Evolutionary conservation across 2,113 vertebrate genomes (phyloP).

Genomic region (Apodemus sylvaticus): DNA sequence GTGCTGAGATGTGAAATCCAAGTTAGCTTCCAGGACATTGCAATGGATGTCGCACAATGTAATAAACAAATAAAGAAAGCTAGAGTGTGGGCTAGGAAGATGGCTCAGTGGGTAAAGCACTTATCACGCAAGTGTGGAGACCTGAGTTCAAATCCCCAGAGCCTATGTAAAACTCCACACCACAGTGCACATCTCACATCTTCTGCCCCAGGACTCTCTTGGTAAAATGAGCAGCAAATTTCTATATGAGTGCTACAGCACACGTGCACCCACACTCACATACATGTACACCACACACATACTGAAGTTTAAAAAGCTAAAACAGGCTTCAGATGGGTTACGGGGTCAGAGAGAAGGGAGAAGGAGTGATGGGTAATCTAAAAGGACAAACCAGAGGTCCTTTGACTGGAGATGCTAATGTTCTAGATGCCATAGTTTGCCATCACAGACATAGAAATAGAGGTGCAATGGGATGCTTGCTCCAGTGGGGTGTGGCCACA

Average conservation of each 20-base stretch:
- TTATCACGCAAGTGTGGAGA: background rate
- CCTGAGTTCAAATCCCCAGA: background rate
- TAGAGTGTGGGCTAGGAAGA: background rate
- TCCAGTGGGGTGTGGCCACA: background rate
- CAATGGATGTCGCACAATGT: background rate
- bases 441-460: background rate
- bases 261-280: background rate
- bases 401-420: background rate
- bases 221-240: background rate
- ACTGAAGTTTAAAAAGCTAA: background rate
- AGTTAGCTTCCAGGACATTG: background rate
- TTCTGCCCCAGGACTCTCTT: background rate
- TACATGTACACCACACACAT: background rate
- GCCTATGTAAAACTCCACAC: background rate
- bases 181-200: background rate
- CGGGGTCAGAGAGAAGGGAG: background rate
- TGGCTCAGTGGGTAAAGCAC: background rate
- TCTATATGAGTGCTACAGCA: background rate
- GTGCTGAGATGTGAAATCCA: background rate
- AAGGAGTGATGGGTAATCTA: background rate
- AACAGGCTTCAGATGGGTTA: background rate
- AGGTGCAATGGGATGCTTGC: background rate
- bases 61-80: background rate
- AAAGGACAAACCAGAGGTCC: background rate
- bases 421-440: background rate